Evolutionary conservation across 2,888 invertebrate genomes (phyloP).

Genomic region (Micropterix aruncella): DNA sequence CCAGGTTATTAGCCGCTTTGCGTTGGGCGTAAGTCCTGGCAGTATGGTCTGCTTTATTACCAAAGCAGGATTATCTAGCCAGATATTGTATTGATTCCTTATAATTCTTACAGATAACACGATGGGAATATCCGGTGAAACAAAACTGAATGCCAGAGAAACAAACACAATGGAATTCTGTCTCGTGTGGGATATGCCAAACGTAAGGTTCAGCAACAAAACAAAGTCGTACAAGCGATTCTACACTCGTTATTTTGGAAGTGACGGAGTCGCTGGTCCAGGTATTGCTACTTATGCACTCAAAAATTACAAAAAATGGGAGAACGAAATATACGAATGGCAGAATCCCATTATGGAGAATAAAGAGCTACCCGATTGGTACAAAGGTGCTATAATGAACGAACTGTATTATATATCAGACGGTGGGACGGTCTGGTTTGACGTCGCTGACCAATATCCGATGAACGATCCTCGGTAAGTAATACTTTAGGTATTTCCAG

Average conservation of each 20-base stretch:
- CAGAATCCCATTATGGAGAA: constrained; percentile 70
- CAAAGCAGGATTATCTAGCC: too few relatives aligned
- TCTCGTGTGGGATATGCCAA: constrained; percentile 88
- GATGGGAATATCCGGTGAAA: constrained; percentile 55
- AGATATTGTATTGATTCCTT: too few relatives aligned
- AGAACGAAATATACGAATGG: constrained; percentile 72
- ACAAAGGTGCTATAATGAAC: constrained; percentile 91
- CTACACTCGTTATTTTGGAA: constrained; percentile 74
- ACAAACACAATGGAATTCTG: constrained; percentile 49
- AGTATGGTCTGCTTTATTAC: too few relatives aligned
- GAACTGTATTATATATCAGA: constrained; percentile 88
- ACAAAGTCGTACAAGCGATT: constrained; percentile 53
- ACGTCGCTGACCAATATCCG: constrained; percentile 44
- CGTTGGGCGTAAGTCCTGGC: too few relatives aligned
- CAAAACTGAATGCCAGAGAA: constrained; percentile 37
- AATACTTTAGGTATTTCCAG: too few relatives aligned
- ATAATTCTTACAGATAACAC: constrained; percentile 42
- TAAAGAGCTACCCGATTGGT: constrained; percentile 80
- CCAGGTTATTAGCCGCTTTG: too few relatives aligned
- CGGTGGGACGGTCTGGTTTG: constrained; percentile 83
- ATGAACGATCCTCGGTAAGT: constrained; percentile 55
- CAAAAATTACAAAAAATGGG: constrained; percentile 65
- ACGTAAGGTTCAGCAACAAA: constrained; percentile 61
- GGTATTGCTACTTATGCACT: constrained; percentile 70
- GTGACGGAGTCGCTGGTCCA: constrained; percentile 53